Evolutionary conservation across 1,140 invertebrate species (phyloP), one percentile per base, ranked within the genome.

Genomic region (Lepidurus apus): DNA sequence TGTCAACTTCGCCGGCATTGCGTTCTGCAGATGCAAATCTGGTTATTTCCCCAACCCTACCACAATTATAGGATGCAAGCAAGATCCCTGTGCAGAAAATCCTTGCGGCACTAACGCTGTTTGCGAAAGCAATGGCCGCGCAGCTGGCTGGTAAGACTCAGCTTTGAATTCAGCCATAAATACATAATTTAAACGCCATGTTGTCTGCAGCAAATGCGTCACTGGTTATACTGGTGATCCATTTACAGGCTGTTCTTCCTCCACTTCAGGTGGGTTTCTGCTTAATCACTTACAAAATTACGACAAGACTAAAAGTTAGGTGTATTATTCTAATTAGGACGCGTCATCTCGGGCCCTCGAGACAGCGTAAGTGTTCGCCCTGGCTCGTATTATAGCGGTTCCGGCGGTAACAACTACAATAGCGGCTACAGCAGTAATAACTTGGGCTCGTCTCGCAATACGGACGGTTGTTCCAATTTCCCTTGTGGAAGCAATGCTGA

Each of bases 401-500:
- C 43, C 8, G 34, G 34, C 3, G 44, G 78, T 21, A 43, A 44
- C 42, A 24, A 7, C 24, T 13, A 7, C 13, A 7, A 9, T n/a
- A 65, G 53, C n/a, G 3, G 17, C 53, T 78, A 6, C 4, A 75
- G 44, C 24, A 24, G 34, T 21, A 74, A 79, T 47, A 10, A 42
- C 75, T 24, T 24, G 7, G 6, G 21, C 17, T 77, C 77, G 24
- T 76, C 79, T 43, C 42, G 81, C 44, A 79, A 43, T 7, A 77
- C 80, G 44, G 81, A 84, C 77, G 82, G 82, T 24, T 85, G 84
- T 79, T 76, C 80, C 42, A 82, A 79, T 74, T 79, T 78, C 45
- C 81, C 82, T 47, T 85, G 83, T 77, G 83, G 83, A 73, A 75
- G 77, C 5, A 89, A 89, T 79, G 87, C 88, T 43, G 86, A 86